Conservation (phyloP, 2,113 vertebrate genomes). For the Typhlomys cinereus region DNA sequence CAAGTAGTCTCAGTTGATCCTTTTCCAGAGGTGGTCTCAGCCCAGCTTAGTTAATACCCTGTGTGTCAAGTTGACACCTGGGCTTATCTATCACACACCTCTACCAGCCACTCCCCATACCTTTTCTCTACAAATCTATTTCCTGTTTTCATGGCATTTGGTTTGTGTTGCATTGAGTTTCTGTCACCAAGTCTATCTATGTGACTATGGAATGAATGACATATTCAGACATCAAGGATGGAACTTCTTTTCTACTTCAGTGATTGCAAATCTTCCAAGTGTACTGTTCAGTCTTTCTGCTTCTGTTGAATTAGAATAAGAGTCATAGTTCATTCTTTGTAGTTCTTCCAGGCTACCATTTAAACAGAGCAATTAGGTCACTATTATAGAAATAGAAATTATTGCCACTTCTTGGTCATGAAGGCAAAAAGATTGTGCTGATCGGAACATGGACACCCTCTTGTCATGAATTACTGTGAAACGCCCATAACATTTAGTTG, state of each 20-base stretch:
- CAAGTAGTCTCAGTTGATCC: no score
- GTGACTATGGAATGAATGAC: no score
- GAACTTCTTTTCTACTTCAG: neutral
- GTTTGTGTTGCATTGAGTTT: no score
- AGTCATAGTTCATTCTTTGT: neutral
- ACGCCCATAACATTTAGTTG: constrained; percentile 64
- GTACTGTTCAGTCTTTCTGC: neutral
- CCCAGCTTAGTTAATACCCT: no score
- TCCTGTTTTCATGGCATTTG: no score
- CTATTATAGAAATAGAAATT: neutral
- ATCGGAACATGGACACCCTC: constrained; percentile 55
- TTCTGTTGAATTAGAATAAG: neutral
- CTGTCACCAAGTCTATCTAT: no score
- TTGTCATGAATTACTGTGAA: constrained; percentile 51
- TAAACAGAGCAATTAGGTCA: constrained; percentile 39
- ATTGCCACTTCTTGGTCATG: constrained; percentile 8
- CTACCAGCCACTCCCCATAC: neutral
- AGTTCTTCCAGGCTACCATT: constrained; percentile 1
- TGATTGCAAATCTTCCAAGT: neutral
- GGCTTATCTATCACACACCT: neutral
- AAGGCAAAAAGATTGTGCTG: constrained; percentile 50
- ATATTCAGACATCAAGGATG: neutral
- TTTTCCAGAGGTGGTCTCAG: no score
- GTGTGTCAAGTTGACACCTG: no score
- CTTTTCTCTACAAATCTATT: no score